Evolutionary conservation across 1,140 invertebrate genomes (phyloP), one percentile per base, ranked within the genome.

Genomic region (Drosophila pallidifrons): DNA sequence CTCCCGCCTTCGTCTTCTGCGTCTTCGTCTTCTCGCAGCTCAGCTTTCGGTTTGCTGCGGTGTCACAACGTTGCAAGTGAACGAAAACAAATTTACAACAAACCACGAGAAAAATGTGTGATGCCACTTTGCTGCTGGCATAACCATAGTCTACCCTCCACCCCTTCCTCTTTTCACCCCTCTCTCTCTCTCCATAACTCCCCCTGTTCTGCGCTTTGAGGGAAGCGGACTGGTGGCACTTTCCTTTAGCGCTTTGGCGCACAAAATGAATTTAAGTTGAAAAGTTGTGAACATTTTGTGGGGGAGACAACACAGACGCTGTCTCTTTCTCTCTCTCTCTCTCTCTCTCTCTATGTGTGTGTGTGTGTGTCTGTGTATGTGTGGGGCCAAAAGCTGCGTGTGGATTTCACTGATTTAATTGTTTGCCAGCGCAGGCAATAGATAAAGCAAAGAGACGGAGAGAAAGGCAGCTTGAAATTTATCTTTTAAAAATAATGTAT

Each of bases 401-500:
- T 88, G 85, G 85, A 89, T 88, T 89, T 89, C 83, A 89, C 77
- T 88, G 83, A 88, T 88, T 88, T 88, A 88, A 88, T 88, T 88
- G 83, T 88, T 89, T 76, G 57, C 68, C 63, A 73, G 77, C 73
- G 65, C 35, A 6, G 20, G 41, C 49, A 25, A 6, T 13, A 46
- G 67, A 63, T 5, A 32, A 20, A 49, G 28, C 20, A 16, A 2
- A 15, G n/a, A 58, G 63, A 20, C 20, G 4, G 15, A 49, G 63
- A 45, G 45, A 30, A 51, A 64, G 4, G 61, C 66, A 73, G 77
- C 83, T 79, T 74, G 67, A 83, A 88, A 88, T 88, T 89, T 88
- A 89, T 88, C 85, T 89, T 83, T 89, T 88, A 78, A 88, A 88
- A 89, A 88, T 88, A 88, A 88, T 88, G 85, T 89, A 88, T 88